Evolutionary conservation across 1,140 invertebrate genomes (phyloP).

Genomic region (Aporrectodea caliginosa): DNA sequence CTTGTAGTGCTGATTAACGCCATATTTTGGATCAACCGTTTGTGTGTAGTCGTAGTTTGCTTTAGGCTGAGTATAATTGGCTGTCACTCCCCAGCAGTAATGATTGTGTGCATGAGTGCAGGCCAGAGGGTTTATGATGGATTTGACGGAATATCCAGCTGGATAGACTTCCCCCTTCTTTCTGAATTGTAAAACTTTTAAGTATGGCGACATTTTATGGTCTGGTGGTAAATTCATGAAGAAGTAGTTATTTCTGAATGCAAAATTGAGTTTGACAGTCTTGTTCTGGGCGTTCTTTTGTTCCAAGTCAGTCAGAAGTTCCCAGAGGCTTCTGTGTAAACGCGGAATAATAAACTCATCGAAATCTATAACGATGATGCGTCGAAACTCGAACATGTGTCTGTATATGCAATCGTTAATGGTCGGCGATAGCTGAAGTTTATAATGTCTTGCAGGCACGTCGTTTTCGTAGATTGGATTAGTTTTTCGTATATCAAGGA

Average conservation of each 20-base stretch:
- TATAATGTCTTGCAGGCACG: neutral
- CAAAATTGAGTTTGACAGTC: neutral
- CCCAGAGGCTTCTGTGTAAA: neutral
- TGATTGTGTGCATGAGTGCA: neutral
- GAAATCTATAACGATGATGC: slow-evolving; percentile 32
- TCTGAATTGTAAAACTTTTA: neutral
- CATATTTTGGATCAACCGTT: too few species aligned
- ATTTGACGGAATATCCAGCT: neutral
- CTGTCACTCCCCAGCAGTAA: neutral
- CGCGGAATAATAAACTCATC: slow-evolving; percentile 35
- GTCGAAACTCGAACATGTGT: slow-evolving; percentile 30
- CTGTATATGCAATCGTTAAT: slow-evolving; percentile 36
- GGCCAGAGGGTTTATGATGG: neutral
- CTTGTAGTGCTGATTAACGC: too few species aligned
- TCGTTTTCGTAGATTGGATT: neutral
- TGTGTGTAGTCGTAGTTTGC: too few species aligned
- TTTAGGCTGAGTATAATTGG: neutral
- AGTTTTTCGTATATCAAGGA: slow-evolving; percentile 10
- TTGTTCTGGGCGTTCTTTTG: too few species aligned
- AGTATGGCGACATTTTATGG: neutral
- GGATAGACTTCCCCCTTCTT: neutral
- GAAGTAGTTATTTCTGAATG: neutral
- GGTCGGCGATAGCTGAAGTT: slow-evolving; percentile 17
- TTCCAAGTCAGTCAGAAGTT: slow-evolving; percentile 3
- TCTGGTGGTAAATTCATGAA: neutral